Evolutionary conservation across 2,888 invertebrate genomes (phyloP).

Genomic region (Leuctra nigra): DNA sequence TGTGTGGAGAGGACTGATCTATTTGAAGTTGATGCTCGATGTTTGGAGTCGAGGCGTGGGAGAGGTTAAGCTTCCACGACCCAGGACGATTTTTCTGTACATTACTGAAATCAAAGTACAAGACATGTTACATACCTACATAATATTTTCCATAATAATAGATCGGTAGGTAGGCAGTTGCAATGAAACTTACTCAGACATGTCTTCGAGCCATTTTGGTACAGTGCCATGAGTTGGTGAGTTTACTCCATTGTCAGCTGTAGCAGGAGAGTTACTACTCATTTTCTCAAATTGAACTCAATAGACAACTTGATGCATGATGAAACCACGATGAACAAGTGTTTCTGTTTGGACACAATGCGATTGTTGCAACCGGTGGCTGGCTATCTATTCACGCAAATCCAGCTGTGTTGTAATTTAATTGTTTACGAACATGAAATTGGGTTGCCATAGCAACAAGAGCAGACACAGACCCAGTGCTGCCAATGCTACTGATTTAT

Average conservation of each 20-base stretch:
- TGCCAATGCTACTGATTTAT: no score
- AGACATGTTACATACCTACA: no score
- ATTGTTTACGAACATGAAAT: no score
- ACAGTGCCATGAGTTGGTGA: neutral
- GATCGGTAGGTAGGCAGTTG: neutral
- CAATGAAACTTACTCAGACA: conserved; percentile 23
- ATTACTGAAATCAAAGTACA: conserved; percentile 19
- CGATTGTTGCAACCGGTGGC: no score
- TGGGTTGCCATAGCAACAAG: no score
- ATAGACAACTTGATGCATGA: no score
- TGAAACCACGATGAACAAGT: neutral
- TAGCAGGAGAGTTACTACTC: no score
- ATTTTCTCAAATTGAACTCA: no score
- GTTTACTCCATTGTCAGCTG: no score
- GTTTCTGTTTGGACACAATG: neutral
- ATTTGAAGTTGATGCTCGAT: neutral
- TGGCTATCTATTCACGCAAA: no score
- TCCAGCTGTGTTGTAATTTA: no score
- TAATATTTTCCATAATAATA: neutral
- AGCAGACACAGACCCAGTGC: no score
- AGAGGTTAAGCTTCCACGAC: conserved; percentile 21
- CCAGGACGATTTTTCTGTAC: conserved; percentile 22
- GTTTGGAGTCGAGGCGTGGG: neutral
- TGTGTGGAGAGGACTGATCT: neutral
- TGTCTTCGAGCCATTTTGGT: conserved; percentile 28